phyloP scores from a whole-genome alignment of 2,797 vertebrate genomes.

The Vespertilio murinus region DNA sequence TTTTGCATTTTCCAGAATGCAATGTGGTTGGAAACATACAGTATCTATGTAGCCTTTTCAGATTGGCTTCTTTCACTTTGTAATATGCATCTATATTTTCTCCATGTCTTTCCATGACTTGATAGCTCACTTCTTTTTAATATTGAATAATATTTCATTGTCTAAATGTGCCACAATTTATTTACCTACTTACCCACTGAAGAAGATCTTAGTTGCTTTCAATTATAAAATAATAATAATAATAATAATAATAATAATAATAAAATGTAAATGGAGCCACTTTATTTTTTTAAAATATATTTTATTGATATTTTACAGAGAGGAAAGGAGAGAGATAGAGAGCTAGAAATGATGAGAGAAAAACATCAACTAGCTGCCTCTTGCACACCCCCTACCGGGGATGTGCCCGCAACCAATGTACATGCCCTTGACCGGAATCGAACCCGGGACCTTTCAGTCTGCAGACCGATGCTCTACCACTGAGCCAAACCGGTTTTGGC shows the following conservation, averaged over 20 bases:
- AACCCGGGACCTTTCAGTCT: too few relatives aligned
- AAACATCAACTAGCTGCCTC: too few relatives aligned
- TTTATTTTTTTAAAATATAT: too few relatives aligned
- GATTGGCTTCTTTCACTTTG: neutral
- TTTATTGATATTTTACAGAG: too few relatives aligned
- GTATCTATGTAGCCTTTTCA: neutral
- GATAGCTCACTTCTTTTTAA: neutral
- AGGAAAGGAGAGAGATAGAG: too few relatives aligned
- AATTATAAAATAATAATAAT: neutral
- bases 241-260: too few relatives aligned
- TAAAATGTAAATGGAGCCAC: neutral
- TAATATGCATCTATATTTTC: neutral
- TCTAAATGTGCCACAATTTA: neutral
- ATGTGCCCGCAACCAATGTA: too few relatives aligned
- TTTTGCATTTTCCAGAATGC: neutral
- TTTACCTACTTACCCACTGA: neutral
- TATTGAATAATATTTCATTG: neutral
- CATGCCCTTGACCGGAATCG: too few relatives aligned
- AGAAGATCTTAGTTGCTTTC: neutral
- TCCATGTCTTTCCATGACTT: neutral
- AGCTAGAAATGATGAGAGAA: too few relatives aligned
- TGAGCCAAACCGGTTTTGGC: too few relatives aligned
- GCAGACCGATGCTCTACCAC: too few relatives aligned
- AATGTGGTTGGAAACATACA: neutral
- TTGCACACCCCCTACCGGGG: too few relatives aligned